Percentiles rank a stretch among this genome's conserved stretches.
Evolutionary conservation across 2,797 vertebrate species (phyloP).

Genomic region (Muscicapa striata): DNA sequence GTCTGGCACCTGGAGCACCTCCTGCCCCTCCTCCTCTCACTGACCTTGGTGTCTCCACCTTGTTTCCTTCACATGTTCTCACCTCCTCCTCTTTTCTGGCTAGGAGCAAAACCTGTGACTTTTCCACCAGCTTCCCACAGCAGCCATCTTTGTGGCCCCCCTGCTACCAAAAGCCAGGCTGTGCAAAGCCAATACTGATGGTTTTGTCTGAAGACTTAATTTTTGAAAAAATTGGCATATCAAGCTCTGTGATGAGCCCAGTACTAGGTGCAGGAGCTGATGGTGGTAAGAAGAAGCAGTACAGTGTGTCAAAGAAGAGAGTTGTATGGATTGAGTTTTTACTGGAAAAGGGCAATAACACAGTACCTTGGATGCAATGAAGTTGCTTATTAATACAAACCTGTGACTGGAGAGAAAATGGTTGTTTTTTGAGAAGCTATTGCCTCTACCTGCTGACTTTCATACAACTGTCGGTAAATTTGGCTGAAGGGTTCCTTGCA

Average conservation of each 20-base stretch:
- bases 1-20: fast-evolving
- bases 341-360: not conserved
- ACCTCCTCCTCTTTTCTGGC: not conserved
- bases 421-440: not conserved
- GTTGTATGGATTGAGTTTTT: not conserved
- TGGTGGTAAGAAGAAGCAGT: not conserved
- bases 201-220: not conserved
- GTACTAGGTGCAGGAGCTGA: not conserved
- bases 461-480: not conserved
- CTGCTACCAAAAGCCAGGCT: not conserved
- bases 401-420: not conserved
- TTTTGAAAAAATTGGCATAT: not conserved
- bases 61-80: not conserved
- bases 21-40: not conserved
- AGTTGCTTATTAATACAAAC: not conserved
- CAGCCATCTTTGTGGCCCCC: not conserved
- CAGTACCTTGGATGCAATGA: not conserved
- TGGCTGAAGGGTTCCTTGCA: not conserved
- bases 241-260: not conserved
- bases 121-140: not conserved
- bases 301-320: not conserved
- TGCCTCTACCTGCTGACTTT: not conserved
- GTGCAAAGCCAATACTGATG: not conserved
- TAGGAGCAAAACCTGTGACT: not conserved
- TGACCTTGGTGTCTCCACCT: not conserved